phyloP scores from a whole-genome alignment of 2,113 vertebrate species.

The Ornithorhynchus anatinus region DNA sequence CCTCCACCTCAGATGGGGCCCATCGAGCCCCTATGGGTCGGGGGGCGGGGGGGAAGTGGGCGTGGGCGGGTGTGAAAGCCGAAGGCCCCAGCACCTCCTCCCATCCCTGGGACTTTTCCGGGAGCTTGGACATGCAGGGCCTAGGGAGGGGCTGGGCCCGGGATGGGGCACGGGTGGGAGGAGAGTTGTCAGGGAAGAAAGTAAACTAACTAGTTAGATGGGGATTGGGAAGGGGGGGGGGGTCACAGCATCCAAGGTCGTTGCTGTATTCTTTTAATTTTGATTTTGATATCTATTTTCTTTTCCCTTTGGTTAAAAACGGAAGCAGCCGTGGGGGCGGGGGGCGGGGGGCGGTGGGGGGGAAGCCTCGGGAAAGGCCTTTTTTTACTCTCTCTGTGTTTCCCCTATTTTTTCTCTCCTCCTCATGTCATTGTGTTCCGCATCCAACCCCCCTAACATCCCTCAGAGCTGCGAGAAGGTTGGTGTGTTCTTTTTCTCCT shows the following conservation, averaged over 20 bases:
- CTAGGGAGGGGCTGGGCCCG: background rate
- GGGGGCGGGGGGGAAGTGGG: background rate
- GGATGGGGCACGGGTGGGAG: no score
- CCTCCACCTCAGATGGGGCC: constrained; percentile 15
- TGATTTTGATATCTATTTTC: constrained; percentile 46
- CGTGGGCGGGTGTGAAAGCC: background rate
- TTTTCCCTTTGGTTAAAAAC: constrained; percentile 58
- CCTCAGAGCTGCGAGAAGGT: constrained; percentile 99
- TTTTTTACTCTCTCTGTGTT: constrained; percentile 99
- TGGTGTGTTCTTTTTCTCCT: constrained; percentile 99
- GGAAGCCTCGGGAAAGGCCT: constrained; percentile 98
- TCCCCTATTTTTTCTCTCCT: constrained; percentile 99
- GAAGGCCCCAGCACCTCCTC: background rate
- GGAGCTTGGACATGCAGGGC: constrained; percentile 16
- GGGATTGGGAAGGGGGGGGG: constrained; percentile 6
- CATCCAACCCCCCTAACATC: constrained; percentile 99
- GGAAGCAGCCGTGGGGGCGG: no score
- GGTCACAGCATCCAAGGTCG: constrained; percentile 38
- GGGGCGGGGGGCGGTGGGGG: constrained; percentile 87
- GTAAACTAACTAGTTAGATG: background rate
- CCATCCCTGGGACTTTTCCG: background rate
- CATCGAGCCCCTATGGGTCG: background rate
- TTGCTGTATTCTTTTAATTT: constrained; percentile 65
- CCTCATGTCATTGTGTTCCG: constrained; percentile 99
- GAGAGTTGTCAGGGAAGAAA: background rate